Percentiles rank a stretch among this genome's conserved stretches.
phyloP scores from a whole-genome alignment of 1,140 invertebrate species.

The Diploscapter pachys region DNA sequence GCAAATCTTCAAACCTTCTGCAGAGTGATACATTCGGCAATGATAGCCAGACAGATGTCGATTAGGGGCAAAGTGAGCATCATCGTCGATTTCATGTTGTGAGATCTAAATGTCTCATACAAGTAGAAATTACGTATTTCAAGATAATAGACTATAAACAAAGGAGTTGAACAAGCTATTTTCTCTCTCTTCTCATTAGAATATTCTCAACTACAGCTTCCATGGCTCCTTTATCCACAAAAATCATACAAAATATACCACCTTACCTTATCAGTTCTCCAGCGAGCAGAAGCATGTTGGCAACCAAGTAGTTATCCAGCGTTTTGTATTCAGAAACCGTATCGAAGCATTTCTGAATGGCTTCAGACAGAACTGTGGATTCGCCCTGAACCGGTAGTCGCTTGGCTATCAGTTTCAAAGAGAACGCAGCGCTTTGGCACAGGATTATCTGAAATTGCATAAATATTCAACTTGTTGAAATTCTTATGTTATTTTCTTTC shows the following conservation, averaged over 20 bases:
- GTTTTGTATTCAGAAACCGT: constrained; percentile 23
- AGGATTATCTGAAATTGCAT: constrained; percentile 21
- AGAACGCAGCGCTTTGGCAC: constrained; percentile 38
- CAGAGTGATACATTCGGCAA: constrained; percentile 15
- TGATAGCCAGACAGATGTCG: constrained; percentile 25
- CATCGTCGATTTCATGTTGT: constrained; percentile 41
- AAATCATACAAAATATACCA: not conserved
- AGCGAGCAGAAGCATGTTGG: constrained; percentile 33
- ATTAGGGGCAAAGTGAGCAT: constrained; percentile 26
- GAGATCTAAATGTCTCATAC: constrained; percentile 8
- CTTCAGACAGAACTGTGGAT: constrained; percentile 28
- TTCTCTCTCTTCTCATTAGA: not conserved
- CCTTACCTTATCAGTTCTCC: constrained; percentile 34
- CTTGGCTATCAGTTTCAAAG: constrained; percentile 36
- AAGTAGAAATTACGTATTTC: too few species aligned
- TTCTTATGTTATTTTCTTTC: not conserved
- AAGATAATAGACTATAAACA: too few species aligned
- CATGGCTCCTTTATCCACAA: not conserved
- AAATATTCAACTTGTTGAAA: not conserved
- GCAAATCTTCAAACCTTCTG: not conserved
- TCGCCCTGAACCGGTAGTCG: constrained; percentile 24
- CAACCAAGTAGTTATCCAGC: constrained; percentile 35
- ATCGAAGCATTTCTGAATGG: constrained; percentile 24
- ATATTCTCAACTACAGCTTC: not conserved
- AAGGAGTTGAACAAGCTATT: too few species aligned